These are phyloP conservation scores for Heliconius melpomene DNA, from an alignment of 1,140 invertebrate genomes.

Conservation along the genomic window DNA sequence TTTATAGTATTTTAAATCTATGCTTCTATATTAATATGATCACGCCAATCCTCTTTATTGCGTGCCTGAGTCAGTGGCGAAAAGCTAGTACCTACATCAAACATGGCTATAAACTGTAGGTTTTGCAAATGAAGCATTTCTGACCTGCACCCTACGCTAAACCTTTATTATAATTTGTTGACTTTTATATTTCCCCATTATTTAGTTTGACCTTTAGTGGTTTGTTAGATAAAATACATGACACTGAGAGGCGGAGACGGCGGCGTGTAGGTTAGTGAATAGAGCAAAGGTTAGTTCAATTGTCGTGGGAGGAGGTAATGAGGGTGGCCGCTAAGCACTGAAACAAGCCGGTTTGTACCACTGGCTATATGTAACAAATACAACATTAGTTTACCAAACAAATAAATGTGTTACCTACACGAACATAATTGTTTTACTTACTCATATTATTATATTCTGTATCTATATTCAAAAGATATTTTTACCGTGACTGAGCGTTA, in stretches of 20 bases:
- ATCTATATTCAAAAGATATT: neutral
- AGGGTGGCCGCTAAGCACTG: neutral
- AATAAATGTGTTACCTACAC: too few species aligned
- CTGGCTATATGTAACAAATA: neutral
- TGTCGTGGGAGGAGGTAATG: slow-evolving; percentile 26
- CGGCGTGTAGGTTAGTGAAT: neutral
- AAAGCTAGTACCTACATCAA: too few species aligned
- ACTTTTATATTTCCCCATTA: neutral
- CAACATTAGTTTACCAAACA: too few species aligned
- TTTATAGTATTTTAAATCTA: neutral
- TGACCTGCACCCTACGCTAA: neutral
- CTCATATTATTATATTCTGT: neutral
- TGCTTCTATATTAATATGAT: neutral
- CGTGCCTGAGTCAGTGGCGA: too few species aligned
- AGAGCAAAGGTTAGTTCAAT: slow-evolving; percentile 30
- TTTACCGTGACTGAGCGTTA: neutral
- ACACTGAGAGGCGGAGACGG: slow-evolving; percentile 13
- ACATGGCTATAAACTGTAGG: too few species aligned
- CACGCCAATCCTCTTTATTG: too few species aligned
- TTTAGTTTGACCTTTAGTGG: slow-evolving; percentile 19
- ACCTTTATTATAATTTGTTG: neutral
- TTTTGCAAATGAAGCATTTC: neutral
- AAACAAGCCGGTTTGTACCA: slow-evolving; percentile 8
- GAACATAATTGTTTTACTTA: too few species aligned
- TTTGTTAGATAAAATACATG: slow-evolving; percentile 24